Conservation (phyloP, 2,888 invertebrate genomes). For the Eurois occulta region DNA sequence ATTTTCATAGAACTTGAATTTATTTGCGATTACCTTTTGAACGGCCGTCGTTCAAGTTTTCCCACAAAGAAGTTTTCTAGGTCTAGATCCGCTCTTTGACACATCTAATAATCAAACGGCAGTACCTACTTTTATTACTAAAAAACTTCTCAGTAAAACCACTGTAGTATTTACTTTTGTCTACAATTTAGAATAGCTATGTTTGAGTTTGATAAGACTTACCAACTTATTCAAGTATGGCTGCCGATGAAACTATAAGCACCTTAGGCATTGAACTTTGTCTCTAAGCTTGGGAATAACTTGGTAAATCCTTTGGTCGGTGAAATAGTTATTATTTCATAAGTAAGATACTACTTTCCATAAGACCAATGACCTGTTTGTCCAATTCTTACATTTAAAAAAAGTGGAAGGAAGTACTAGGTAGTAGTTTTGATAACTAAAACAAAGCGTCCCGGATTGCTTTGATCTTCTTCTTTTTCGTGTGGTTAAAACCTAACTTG, state of each 20-base stretch:
- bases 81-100: not conserved
- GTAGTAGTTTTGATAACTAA: too few relatives aligned
- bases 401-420: too few relatives aligned
- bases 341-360: not conserved
- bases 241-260: slow-evolving; percentile 10
- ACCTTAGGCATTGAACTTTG: slow-evolving; percentile 23
- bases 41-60: not conserved
- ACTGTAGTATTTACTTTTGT: not conserved
- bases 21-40: not conserved
- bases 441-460: too few relatives aligned
- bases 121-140: not conserved
- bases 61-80: not conserved
- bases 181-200: not conserved
- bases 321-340: not conserved
- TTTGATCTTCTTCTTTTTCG: too few relatives aligned
- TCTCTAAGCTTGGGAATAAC: not conserved
- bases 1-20: not conserved
- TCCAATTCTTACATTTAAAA: too few relatives aligned
- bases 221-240: not conserved
- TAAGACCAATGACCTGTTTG: not conserved
- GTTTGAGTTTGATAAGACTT: slow-evolving; percentile 10
- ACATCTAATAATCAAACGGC: not conserved
- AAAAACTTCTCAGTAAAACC: not conserved
- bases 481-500: too few relatives aligned
- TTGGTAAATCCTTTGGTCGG: not conserved